phyloP scores from a whole-genome alignment of 2,113 vertebrate genomes.

The Tetrax tetrax region DNA sequence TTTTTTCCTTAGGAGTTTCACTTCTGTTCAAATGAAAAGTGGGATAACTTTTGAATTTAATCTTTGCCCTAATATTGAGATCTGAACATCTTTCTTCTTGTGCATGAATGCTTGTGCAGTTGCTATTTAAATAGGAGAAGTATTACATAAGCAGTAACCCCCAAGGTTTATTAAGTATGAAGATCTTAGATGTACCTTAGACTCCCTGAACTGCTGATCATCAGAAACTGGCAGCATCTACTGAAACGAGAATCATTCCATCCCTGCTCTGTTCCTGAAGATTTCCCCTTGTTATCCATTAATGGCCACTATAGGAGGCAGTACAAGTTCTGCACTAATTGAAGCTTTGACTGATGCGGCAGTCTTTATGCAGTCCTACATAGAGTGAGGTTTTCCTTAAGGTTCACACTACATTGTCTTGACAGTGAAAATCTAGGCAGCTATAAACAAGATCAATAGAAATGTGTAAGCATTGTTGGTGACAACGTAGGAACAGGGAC shows the following conservation, averaged over 20 bases:
- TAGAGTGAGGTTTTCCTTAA: slow-evolving; percentile 25
- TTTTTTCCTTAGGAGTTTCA: not conserved
- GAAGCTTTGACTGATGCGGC: not conserved
- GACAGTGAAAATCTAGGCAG: slow-evolving; percentile 38
- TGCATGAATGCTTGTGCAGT: not conserved
- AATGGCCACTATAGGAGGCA: slow-evolving; percentile 25
- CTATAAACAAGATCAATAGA: slow-evolving; percentile 59
- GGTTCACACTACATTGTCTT: slow-evolving; percentile 8
- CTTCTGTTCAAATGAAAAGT: not conserved
- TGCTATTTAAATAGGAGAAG: not conserved
- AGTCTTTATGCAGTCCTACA: not conserved
- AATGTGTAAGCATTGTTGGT: slow-evolving; percentile 18
- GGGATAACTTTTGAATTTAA: not conserved
- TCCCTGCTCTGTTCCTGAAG: slow-evolving; percentile 12
- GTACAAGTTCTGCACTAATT: slow-evolving; percentile 43
- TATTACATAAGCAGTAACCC: not conserved
- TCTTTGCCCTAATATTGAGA: not conserved
- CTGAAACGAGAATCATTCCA: slow-evolving; percentile 10
- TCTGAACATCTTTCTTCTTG: not conserved
- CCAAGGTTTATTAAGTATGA: slow-evolving; percentile 31
- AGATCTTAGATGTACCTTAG: not conserved
- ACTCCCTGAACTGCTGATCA: slow-evolving; percentile 19
- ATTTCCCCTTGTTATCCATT: slow-evolving; percentile 45
- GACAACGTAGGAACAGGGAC: not conserved
- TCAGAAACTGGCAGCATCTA: not conserved